A percentile compares a stretch with the other conserved stretches of the same genome.
These are phyloP conservation scores for Lagodon rhomboides DNA, from an alignment of 2,797 vertebrate species.

Conservation along the genomic window DNA sequence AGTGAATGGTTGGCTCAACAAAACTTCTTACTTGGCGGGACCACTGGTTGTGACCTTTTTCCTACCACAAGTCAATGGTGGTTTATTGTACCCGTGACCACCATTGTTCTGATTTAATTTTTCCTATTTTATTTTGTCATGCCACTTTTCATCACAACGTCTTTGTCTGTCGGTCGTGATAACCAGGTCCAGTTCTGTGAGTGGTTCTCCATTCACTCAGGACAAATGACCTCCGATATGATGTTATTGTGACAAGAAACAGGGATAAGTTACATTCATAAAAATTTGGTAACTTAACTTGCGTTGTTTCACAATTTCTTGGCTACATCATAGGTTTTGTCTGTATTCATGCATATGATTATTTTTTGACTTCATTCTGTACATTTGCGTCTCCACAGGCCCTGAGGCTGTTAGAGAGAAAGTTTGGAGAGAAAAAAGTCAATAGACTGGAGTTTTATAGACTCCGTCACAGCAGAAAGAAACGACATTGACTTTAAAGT, in stretches of 20 bases:
- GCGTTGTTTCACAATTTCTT: background rate
- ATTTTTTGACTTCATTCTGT: background rate
- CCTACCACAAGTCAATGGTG: background rate
- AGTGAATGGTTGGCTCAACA: background rate
- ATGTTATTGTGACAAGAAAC: background rate
- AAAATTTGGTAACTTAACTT: background rate
- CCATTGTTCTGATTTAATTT: background rate
- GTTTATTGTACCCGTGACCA: background rate
- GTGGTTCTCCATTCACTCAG: background rate
- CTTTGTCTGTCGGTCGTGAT: background rate
- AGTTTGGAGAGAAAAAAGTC: background rate
- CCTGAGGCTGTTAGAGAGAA: background rate
- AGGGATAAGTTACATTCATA: background rate
- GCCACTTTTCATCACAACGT: background rate
- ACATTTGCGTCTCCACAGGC: background rate
- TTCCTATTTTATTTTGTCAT: no score
- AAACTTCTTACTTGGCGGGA: background rate
- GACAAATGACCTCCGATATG: background rate
- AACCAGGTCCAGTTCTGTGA: background rate
- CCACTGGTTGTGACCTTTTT: no score
- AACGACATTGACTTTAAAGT: conserved; percentile 29
- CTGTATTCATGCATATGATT: background rate
- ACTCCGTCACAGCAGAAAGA: conserved; percentile 14
- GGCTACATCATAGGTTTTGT: background rate
- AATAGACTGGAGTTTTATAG: conserved; percentile 27